Conservation (phyloP, 2,888 invertebrate species). For the Blastobasis lacticolella region DNA sequence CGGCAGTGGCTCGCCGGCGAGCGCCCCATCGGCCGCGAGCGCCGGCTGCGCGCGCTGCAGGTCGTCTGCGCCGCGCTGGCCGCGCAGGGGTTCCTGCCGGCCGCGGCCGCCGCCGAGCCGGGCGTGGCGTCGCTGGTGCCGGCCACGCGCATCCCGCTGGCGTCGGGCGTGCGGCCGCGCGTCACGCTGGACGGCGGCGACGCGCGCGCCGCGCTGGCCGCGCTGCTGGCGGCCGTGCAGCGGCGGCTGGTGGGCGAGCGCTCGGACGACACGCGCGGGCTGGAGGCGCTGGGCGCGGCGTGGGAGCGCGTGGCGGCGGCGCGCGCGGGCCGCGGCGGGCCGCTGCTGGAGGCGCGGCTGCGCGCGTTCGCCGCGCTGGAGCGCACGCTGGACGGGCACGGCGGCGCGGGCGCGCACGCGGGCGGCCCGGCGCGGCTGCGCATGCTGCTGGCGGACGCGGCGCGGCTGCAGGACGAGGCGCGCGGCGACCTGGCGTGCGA, state of each 20-base stretch:
- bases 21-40: constrained; percentile 74
- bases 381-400: constrained; percentile 76
- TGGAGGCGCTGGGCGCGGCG: constrained; percentile 77
- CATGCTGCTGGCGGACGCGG: constrained; percentile 78
- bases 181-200: constrained; percentile 80
- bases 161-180: constrained; percentile 49
- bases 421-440: constrained; percentile 63
- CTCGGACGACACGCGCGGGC: constrained; percentile 87
- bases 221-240: constrained; percentile 77
- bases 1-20: constrained; percentile 71
- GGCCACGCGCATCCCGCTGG: constrained; percentile 65
- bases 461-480: constrained; percentile 76
- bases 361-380: constrained; percentile 79
- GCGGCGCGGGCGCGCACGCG: constrained; percentile 65
- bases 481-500: constrained; percentile 52
- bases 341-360: constrained; percentile 76
- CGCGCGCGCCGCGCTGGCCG: constrained; percentile 76
- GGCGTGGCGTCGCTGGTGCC: constrained; percentile 72
- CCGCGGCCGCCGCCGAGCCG: constrained; percentile 80
- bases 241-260: constrained; percentile 76
- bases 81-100: constrained; percentile 78
- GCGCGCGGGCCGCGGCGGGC: constrained; percentile 44
- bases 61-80: constrained; percentile 79
- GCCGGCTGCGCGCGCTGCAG: constrained; percentile 78
- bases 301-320: constrained; percentile 74